Base-by-base conservation (phyloP, 2,888 invertebrate species). In the Brenthis hecate region DNA sequence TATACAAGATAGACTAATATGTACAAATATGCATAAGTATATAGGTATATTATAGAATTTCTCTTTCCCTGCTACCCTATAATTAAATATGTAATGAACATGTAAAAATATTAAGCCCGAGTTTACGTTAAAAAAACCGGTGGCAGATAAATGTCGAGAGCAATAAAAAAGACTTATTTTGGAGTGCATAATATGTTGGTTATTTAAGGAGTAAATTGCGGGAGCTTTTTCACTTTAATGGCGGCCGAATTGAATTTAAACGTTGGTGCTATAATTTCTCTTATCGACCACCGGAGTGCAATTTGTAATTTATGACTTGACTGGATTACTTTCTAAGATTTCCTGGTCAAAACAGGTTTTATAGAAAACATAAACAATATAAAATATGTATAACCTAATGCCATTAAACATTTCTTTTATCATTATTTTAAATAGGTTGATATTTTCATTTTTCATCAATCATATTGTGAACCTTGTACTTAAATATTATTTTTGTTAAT, bases 181-280 rank as follows among this genome's bases (percentile, higher is more conserved):
- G 28, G 36, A 64, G 66, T 19, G 63, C 65, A 69, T 63, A 66
- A 71, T 66, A 65, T 66, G 68, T 71, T 71, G 57, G 68, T 60
- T 71, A 69, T 71, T 72, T 56, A 67, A 72, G 65, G 28, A 67
- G 61, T 70, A 67, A 72, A 70, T 70, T 72, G 67, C 65, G 32
- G 43, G 56, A 56, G 51, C 55, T 53, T 69, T 69, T 71, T 66
- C 53, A 55, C 53, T 56, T 65, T 68, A 69, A 69, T 55, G 61
- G 58, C 64, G 53, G n/a, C 65, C 54, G 57, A 66, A 66, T 72
- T 69, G 60, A 69, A 67, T 69, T 65, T 67, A 65, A 65, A 58
- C 65, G 65, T 62, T 67, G 53, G 51, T 57, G 57, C 60, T 61
- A 69, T 67, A 72, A 69, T 67, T 69, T 65, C 57, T 67, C 58